phyloP scores from a whole-genome alignment of 1,140 invertebrate genomes.

The Drosophila asahinai region DNA sequence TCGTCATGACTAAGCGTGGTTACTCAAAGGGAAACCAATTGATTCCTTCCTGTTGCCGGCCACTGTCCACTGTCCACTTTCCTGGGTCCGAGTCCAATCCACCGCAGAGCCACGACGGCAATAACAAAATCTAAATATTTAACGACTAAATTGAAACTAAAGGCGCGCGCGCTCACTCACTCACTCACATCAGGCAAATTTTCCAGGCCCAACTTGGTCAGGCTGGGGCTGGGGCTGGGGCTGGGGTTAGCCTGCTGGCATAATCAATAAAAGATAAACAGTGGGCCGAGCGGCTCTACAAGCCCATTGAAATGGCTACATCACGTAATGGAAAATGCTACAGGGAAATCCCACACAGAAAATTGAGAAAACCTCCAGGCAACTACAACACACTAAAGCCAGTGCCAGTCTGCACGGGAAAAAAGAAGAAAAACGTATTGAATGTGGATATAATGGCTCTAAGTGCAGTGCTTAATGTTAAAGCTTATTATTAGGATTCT shows the following conservation, averaged over 20 bases:
- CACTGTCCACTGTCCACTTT: not conserved
- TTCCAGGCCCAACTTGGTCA: slow-evolving; percentile 46
- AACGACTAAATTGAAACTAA: slow-evolving; percentile 81
- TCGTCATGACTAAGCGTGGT: slow-evolving; percentile 71
- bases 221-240: not conserved
- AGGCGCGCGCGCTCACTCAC: slow-evolving; percentile 55
- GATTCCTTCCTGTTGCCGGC: slow-evolving; percentile 75
- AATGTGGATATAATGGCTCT: not conserved
- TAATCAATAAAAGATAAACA: slow-evolving; percentile 80
- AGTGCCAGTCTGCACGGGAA: not conserved
- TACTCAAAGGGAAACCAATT: slow-evolving; percentile 72
- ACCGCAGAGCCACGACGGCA: slow-evolving; percentile 44
- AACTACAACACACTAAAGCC: slow-evolving; percentile 9
- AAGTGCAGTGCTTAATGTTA: too few relatives aligned
- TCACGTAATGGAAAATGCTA: slow-evolving; percentile 75
- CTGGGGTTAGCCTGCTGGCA: slow-evolving; percentile 67
- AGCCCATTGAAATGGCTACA: slow-evolving; percentile 61
- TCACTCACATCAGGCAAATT: slow-evolving; percentile 75
- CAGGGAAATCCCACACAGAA: slow-evolving; percentile 60
- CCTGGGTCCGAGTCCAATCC: slow-evolving; percentile 2
- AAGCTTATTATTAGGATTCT: not conserved
- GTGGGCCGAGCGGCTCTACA: slow-evolving; percentile 51
- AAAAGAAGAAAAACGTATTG: not conserved
- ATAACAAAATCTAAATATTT: slow-evolving; percentile 79
- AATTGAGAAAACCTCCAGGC: slow-evolving; percentile 19